Base-by-base conservation (phyloP, 2,888 invertebrate species). In the Pantelozetes paolii region DNA sequence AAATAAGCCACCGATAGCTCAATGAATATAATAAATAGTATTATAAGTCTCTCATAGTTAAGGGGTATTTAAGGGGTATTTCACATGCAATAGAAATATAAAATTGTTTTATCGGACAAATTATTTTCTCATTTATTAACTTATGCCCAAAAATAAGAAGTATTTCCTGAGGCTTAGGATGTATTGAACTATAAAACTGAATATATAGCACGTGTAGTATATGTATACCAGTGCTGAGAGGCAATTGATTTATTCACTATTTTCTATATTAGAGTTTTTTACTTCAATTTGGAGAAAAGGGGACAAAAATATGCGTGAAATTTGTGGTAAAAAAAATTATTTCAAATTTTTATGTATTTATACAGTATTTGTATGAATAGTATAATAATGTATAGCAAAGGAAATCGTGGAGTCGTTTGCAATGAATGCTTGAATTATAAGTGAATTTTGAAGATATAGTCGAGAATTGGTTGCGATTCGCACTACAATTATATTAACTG, bases 31-130 rank as follows among this genome's bases (percentile, higher is more conserved):
- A n/a, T n/a, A 50, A 1, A 50, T 3, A 50, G 20, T 50, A n/a
- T 50, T 50, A n/a, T n/a, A 26, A 59, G 59, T 59, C n/a, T n/a
- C n/a, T 26, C 13, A 28, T 13, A 28, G 26, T 15, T n/a, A 28
- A 9, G 6, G 15, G 28, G 15, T 59, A 30, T 59, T 50, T 50
- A 20, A n/a, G 59, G 28, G 30, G 28, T 59, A 59, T 50, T 59
- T 28, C 59, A 28, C 30, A 15, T 30, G 59, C 28, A 30, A 30
- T 59, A 11, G 59, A 30, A 59, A 30, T 59, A 59, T 30, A 30
- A 59, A 59, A 59, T 30, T 59, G 59, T 59, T 59, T 59, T 59
- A 59, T 59, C 15, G 59, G 28, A 59, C 59, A 59, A 59, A 59
- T 59, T 59, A 59, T 59, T 59, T 13, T 28, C 26, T 59, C 59